A percentile compares a stretch with the other conserved stretches of the same genome.
phyloP scores from a whole-genome alignment of 2,113 vertebrate genomes.

The Labrus mixtus region DNA sequence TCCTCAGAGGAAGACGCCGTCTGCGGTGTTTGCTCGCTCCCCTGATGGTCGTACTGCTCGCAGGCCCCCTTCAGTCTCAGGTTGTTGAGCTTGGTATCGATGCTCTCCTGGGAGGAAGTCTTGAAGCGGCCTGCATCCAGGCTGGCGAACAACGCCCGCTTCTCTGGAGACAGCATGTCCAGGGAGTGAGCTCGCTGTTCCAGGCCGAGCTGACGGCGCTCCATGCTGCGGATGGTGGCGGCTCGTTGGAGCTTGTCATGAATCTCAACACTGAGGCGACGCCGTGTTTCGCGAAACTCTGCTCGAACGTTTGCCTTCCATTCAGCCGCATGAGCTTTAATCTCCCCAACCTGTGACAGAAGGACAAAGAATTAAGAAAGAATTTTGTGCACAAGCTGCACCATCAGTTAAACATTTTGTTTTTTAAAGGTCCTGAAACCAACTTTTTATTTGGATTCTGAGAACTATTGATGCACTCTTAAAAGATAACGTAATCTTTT shows the following conservation, averaged over 20 bases:
- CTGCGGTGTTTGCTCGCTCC: constrained; percentile 74
- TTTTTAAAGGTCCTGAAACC: neutral
- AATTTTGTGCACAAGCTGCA: neutral
- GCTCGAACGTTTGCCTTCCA: constrained; percentile 97
- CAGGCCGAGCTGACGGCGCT: constrained; percentile 93
- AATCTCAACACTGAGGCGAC: constrained; percentile 95
- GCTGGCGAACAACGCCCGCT: constrained; percentile 92
- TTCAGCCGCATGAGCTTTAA: constrained; percentile 95
- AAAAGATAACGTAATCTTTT: neutral
- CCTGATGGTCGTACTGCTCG: constrained; percentile 87
- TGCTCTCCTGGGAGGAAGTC: constrained; percentile 97
- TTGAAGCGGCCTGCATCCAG: constrained; percentile 92
- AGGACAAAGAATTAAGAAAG: neutral
- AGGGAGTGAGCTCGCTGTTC: constrained; percentile 96
- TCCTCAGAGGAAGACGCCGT: constrained; percentile 88
- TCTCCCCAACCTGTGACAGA: constrained; percentile 90
- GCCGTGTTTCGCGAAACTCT: constrained; percentile 94
- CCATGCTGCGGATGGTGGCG: constrained; percentile 98
- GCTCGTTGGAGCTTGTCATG: constrained; percentile 97
- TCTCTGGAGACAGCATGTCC: constrained; percentile 97
- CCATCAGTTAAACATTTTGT: neutral
- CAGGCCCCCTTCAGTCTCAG: constrained; percentile 87
- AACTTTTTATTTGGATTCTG: neutral
- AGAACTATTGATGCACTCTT: neutral
- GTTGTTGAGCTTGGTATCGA: constrained; percentile 95